Evolutionary conservation across 2,113 vertebrate species (phyloP).

Genomic region (Melierax canorus): DNA sequence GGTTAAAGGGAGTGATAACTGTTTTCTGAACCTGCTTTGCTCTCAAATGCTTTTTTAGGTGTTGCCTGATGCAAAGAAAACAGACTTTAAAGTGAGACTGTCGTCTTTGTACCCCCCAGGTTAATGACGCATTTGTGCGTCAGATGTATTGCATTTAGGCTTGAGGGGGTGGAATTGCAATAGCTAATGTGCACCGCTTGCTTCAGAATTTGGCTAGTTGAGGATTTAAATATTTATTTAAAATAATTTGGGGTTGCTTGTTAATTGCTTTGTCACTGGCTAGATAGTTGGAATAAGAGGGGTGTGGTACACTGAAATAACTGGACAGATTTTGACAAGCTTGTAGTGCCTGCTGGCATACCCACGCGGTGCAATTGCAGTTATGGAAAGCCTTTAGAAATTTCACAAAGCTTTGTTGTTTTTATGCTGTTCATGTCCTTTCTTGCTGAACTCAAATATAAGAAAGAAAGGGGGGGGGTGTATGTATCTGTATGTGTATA

Average conservation of each 20-base stretch:
- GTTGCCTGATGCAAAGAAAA: background rate
- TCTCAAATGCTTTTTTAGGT: background rate
- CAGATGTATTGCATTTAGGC: background rate
- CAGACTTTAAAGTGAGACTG: background rate
- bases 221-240: background rate
- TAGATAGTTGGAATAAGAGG: background rate
- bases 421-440: background rate
- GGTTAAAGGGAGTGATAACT: background rate
- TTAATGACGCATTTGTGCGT: background rate
- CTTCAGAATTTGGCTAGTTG: background rate
- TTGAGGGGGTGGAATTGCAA: constrained; percentile 7
- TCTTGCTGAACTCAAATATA: background rate
- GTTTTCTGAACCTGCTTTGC: background rate
- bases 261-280: constrained; percentile 20
- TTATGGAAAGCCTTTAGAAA: background rate
- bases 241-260: background rate
- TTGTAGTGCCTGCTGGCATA: background rate
- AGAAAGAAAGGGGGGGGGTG: accelerated
- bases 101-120: background rate
- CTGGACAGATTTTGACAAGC: constrained; percentile 1
- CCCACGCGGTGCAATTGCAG: background rate
- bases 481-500: accelerated
- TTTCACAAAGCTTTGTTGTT: background rate
- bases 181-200: background rate
- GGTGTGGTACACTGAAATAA: constrained; percentile 19